Evolutionary conservation across 2,113 vertebrate species (phyloP).

Genomic region (Sula dactylatra): DNA sequence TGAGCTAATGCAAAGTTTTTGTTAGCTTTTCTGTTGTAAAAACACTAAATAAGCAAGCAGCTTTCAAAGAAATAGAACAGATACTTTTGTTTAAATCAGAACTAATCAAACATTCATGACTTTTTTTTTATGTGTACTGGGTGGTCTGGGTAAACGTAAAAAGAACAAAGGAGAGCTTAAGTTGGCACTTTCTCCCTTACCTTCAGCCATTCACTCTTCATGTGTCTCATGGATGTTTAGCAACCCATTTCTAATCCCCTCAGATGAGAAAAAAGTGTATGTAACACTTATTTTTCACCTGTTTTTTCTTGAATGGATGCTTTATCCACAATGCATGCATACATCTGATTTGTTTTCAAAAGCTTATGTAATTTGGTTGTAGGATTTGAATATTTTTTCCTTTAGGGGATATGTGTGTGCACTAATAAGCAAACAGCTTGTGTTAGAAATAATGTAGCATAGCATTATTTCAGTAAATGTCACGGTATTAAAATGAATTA

Average conservation of each 20-base stretch:
- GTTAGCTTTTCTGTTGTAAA: not conserved
- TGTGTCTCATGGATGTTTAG: not conserved
- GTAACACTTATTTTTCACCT: not conserved
- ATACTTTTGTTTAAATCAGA: not conserved
- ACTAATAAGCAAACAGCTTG: not conserved
- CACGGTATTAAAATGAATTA: not conserved
- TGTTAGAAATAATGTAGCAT: not conserved
- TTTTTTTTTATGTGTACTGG: not conserved
- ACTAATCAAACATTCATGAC: not conserved
- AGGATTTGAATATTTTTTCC: not conserved
- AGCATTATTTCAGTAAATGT: not conserved
- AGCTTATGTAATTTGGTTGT: not conserved
- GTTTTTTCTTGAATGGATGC: not conserved
- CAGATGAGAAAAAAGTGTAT: not conserved
- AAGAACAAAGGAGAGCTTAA: not conserved
- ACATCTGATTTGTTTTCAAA: not conserved
- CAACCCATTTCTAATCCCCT: not conserved
- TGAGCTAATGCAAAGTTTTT: not conserved
- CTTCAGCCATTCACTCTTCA: not conserved
- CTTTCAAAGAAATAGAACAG: not conserved
- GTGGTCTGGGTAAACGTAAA: not conserved
- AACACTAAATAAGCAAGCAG: not conserved
- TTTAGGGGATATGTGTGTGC: not conserved
- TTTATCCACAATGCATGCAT: not conserved
- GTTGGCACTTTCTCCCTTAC: not conserved